A percentile compares a stretch with the other conserved stretches of the same genome.
phyloP scores from a whole-genome alignment of 2,888 invertebrate genomes.

The Drosophila lacicola region DNA sequence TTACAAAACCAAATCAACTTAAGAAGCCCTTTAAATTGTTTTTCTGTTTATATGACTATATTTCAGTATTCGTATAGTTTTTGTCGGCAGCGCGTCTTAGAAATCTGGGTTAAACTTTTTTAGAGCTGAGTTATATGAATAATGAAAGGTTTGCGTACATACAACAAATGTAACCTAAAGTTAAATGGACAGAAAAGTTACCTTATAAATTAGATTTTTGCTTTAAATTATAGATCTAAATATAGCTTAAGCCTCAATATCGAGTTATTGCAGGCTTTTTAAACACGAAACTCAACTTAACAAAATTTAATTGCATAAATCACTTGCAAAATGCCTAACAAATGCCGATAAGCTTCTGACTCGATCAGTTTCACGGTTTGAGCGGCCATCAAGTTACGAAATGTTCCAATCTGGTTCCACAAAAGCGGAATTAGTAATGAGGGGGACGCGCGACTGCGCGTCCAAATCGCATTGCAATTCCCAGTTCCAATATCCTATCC shows the following conservation, averaged over 20 bases:
- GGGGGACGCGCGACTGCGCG: conserved; percentile 14
- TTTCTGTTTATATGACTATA: conserved; percentile 7
- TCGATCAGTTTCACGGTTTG: conserved; percentile 48
- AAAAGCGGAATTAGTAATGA: conserved; percentile 60
- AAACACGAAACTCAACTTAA: background rate
- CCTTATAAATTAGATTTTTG: background rate
- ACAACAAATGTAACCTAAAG: no score
- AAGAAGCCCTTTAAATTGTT: conserved; percentile 16
- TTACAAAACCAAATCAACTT: conserved; percentile 9
- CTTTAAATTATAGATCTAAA: background rate
- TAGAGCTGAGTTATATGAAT: background rate
- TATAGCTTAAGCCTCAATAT: background rate
- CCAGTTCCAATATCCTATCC: conserved; percentile 52
- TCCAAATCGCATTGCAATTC: conserved; percentile 47
- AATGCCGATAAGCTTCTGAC: conserved; percentile 37
- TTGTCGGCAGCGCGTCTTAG: conserved; percentile 29
- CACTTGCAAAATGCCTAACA: conserved; percentile 32
- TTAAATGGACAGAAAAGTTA: no score
- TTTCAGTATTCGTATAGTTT: conserved; percentile 10
- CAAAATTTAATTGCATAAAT: conserved; percentile 38
- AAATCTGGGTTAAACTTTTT: conserved; percentile 34
- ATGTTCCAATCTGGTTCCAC: conserved; percentile 62
- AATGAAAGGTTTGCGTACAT: background rate
- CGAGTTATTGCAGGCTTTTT: background rate
- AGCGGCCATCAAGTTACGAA: conserved; percentile 31